Base-by-base conservation (phyloP, 2,888 invertebrate species). In the Mamestra brassicae region DNA sequence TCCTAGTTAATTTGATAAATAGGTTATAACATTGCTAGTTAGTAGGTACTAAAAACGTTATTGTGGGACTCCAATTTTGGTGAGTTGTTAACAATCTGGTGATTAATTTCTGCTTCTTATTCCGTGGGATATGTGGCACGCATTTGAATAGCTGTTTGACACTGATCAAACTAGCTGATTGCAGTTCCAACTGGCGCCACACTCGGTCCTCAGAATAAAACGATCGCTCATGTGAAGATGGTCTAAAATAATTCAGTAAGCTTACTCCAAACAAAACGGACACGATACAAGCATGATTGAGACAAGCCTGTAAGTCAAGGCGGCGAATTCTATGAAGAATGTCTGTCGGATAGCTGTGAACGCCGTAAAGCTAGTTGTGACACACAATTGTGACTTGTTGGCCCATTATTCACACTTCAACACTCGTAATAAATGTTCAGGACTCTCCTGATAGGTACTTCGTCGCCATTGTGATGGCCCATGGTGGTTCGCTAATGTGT, bases 401-500 rank as follows among this genome's bases (percentile, higher is more conserved):
- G 78, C 34, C 65, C 79, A 83, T 83, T 83, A 83, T 85, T 57
- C 79, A 85, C 74, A 77, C 85, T 68, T 85, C 74, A 70, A 85
- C 78, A 74, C 74, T 74, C 54, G 74, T 65, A 83, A 74, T 83
- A 85, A 85, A 85, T 58, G 74, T 66, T 61, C 68, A 74, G 82
- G 85, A 65, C 55, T 63, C 75, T 70, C 58, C 70, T 74, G 74
- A 76, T 86, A 84, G 67, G 42, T 61, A 62, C 69, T 80, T 79
- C 73, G 73, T 71, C 42, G 67, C 81, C 77, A 75, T 84, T 84
- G 84, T 86, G 60, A 83, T 72, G 76, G 68, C 61, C 66, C 54
- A 52, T 70, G 69, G 61, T 69, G 63, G 15, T 69, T 89, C 85
- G 89, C 86, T 88, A 86, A 90, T 89, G 81, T 87, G 81, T 77